phyloP scores from a whole-genome alignment of 2,113 vertebrate species.

The Arenaria interpres region DNA sequence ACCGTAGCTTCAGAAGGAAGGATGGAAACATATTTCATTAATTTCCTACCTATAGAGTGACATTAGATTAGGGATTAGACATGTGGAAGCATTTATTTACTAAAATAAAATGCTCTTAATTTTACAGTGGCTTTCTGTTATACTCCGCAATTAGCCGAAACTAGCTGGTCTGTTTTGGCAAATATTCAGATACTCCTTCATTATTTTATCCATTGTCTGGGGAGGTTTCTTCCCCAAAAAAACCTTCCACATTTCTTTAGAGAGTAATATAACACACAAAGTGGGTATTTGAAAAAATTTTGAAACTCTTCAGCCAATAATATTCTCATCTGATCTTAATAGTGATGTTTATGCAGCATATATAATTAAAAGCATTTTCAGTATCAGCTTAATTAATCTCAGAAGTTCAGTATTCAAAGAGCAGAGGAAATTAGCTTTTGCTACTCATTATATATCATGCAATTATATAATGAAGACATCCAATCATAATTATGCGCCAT shows the following conservation, averaged over 20 bases:
- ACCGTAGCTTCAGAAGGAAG: neutral
- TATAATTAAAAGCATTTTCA: slow-evolving; percentile 58
- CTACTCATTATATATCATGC: slow-evolving; percentile 33
- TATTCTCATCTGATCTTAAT: slow-evolving; percentile 42
- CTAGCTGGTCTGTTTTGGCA: neutral
- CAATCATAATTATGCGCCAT: neutral
- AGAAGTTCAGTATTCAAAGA: slow-evolving; percentile 49
- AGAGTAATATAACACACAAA: neutral
- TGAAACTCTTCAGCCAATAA: slow-evolving; percentile 10
- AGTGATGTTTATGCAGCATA: slow-evolving; percentile 35
- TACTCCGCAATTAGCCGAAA: neutral
- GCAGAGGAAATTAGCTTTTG: slow-evolving; percentile 38
- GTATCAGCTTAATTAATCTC: slow-evolving; percentile 39
- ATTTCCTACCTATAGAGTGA: neutral
- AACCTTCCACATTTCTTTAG: neutral
- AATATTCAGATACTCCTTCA: neutral
- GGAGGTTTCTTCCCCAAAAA: neutral
- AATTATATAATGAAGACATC: slow-evolving; percentile 31
- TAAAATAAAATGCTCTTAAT: slow-evolving; percentile 33
- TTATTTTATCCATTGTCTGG: neutral
- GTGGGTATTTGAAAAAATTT: neutral
- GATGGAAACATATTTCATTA: neutral
- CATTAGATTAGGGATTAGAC: neutral
- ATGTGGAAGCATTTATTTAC: neutral
- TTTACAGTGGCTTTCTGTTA: slow-evolving; percentile 12